Percentiles rank a stretch among this genome's conserved stretches.
Evolutionary conservation across 2,797 vertebrate species (phyloP).

Genomic region (Smutsia temminckii): DNA sequence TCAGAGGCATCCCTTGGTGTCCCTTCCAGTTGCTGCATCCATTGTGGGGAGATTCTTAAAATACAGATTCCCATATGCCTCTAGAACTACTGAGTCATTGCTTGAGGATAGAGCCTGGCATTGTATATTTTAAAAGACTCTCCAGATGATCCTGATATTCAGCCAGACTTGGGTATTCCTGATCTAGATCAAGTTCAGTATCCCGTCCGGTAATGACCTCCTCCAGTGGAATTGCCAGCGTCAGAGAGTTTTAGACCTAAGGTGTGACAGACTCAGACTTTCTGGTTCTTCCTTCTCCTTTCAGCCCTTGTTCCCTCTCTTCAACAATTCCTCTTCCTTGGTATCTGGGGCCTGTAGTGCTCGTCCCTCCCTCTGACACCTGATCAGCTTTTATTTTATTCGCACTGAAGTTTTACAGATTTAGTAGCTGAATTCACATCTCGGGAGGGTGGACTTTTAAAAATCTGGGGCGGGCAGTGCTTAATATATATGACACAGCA

Average conservation of each 20-base stretch:
- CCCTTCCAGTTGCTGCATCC: background rate
- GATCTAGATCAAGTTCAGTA: background rate
- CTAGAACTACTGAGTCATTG: background rate
- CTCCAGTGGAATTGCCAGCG: background rate
- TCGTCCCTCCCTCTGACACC: background rate
- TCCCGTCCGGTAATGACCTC: accelerated
- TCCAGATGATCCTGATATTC: background rate
- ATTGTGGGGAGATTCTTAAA: background rate
- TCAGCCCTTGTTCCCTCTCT: background rate
- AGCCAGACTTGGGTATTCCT: background rate
- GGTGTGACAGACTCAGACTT: background rate
- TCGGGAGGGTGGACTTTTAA: background rate
- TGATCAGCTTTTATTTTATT: background rate
- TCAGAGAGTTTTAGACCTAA: background rate
- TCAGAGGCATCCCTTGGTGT: background rate
- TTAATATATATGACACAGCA: background rate
- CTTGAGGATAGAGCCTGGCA: background rate
- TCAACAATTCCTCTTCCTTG: background rate
- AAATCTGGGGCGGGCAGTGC: background rate
- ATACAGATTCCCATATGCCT: background rate
- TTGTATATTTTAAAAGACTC: background rate
- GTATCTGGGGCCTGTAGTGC: background rate
- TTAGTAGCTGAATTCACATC: background rate
- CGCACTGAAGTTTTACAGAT: background rate
- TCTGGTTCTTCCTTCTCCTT: background rate